Conservation (phyloP, 2,113 vertebrate species). For the Lucifuga dentata region DNA sequence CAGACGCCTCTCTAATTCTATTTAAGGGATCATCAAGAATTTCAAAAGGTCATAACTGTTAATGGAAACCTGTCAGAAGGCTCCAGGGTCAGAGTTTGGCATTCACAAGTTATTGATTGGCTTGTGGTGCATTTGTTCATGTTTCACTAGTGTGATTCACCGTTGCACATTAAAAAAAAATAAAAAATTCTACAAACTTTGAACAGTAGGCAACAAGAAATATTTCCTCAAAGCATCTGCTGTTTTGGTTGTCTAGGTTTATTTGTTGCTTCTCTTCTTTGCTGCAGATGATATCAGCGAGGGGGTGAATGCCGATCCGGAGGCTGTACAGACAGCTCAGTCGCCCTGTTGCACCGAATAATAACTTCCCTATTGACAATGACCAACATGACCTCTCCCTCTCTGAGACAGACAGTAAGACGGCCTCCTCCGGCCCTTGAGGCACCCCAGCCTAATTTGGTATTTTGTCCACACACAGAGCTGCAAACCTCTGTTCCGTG, state of each 20-base stretch:
- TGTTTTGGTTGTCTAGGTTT: slow-evolving; percentile 20
- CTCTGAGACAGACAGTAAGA: slow-evolving; percentile 76
- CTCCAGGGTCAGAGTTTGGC: not conserved
- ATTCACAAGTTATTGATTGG: slow-evolving; percentile 6
- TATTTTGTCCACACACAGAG: slow-evolving; percentile 62
- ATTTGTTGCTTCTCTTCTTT: slow-evolving; percentile 26
- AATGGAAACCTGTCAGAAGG: no score
- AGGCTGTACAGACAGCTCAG: slow-evolving; percentile 47
- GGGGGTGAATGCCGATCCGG: slow-evolving; percentile 18
- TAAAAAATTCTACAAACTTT: no score
- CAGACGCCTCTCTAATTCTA: slow-evolving; percentile 13
- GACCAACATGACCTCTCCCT: slow-evolving; percentile 69
- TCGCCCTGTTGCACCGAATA: slow-evolving; percentile 75
- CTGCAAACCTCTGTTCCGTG: slow-evolving; percentile 25
- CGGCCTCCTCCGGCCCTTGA: slow-evolving; percentile 52
- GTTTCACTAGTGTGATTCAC: not conserved
- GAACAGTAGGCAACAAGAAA: not conserved
- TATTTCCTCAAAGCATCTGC: not conserved
- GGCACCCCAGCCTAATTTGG: slow-evolving; percentile 65
- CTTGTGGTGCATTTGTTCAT: not conserved
- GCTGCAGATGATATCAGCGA: slow-evolving; percentile 39
- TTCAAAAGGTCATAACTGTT: not conserved
- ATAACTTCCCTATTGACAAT: slow-evolving; percentile 78
- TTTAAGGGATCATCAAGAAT: slow-evolving; percentile 25
- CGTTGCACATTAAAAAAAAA: no score